Percentiles rank a stretch among this genome's conserved stretches.
phyloP scores from a whole-genome alignment of 2,888 invertebrate species.

The Rhagonycha lutea region DNA sequence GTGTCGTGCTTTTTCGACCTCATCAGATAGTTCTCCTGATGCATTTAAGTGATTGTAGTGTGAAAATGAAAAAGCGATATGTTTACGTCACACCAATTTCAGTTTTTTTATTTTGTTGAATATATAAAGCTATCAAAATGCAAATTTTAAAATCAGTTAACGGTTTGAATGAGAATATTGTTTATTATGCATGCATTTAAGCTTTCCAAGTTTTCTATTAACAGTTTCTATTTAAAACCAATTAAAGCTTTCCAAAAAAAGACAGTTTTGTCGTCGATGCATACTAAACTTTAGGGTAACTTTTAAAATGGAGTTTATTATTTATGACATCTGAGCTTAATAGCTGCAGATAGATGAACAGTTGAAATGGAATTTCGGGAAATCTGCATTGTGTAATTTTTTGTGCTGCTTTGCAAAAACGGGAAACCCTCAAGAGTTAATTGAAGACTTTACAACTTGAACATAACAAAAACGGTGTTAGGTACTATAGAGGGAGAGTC shows the following conservation, averaged over 20 bases:
- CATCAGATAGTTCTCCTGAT: neutral
- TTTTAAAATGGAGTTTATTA: neutral
- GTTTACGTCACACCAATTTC: too few relatives aligned
- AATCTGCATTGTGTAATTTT: neutral
- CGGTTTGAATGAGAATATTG: neutral
- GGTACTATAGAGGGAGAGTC: too few relatives aligned
- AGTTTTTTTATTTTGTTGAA: neutral
- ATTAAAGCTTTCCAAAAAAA: neutral
- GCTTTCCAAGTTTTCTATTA: too few relatives aligned
- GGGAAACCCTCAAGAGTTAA: neutral
- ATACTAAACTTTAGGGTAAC: neutral
- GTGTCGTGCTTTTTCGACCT: neutral
- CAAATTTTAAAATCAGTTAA: neutral
- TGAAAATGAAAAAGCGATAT: too few relatives aligned
- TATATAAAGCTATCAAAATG: neutral
- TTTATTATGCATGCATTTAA: neutral
- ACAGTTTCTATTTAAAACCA: neutral
- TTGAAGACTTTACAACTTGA: neutral
- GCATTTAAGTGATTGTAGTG: too few relatives aligned
- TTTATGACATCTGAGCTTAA: neutral
- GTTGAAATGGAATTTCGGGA: neutral
- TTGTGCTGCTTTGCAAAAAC: neutral
- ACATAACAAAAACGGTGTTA: neutral
- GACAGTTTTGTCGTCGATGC: neutral
- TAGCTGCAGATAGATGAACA: neutral